Conservation (phyloP, 2,113 vertebrate genomes). For the Thryonomys swinderianus region DNA sequence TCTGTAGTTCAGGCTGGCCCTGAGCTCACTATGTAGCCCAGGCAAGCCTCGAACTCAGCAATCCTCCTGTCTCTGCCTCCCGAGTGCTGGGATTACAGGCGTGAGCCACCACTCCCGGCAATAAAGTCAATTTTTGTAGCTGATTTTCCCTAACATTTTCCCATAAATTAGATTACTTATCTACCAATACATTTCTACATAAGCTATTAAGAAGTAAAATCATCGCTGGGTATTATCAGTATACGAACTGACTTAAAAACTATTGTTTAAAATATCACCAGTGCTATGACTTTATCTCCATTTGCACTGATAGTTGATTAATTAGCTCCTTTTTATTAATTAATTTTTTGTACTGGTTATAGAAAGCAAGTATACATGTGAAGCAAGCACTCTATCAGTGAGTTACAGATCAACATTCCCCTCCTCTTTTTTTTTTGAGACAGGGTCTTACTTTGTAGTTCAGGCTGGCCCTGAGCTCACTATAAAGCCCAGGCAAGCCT, state of each 20-base stretch:
- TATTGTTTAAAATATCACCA: neutral
- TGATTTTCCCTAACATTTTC: neutral
- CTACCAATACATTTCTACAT: neutral
- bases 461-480: no score
- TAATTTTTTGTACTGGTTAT: neutral
- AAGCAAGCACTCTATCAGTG: no score
- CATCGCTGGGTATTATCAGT: neutral
- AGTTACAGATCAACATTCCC: neutral
- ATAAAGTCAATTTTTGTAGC: neutral
- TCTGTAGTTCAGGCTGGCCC: no score
- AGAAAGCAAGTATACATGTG: neutral
- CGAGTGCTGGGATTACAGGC: no score
- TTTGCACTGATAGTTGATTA: neutral
- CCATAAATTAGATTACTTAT: neutral
- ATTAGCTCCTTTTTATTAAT: neutral
- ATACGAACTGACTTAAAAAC: neutral
- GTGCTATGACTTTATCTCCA: neutral
- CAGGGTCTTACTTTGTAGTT: no score
- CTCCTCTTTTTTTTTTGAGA: no score
- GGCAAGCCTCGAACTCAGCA: no score
- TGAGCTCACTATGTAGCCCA: no score
- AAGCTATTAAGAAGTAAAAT: constrained; percentile 20
- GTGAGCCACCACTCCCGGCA: no score
- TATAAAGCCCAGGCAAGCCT: no score
- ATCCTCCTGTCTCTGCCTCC: no score